Percentiles rank a stretch among this genome's conserved stretches.
Conservation (phyloP, 2,888 invertebrate species). For the Phytoseiulus persimilis region DNA sequence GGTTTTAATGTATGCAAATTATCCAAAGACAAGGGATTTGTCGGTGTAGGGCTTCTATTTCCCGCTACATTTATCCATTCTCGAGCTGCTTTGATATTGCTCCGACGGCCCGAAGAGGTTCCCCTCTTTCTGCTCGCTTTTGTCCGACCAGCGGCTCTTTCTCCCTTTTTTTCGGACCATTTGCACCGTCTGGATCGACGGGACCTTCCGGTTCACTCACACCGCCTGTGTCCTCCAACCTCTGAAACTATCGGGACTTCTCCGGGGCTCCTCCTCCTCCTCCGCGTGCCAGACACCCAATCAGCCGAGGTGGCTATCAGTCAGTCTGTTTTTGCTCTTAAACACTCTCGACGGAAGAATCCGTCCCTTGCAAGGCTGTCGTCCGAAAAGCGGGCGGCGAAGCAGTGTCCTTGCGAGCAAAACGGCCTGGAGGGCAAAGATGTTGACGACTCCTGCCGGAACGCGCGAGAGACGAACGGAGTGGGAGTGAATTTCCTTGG, state of each 20-base stretch:
- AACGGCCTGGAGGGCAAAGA: too few species aligned
- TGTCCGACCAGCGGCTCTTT: neutral
- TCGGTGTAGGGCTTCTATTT: neutral
- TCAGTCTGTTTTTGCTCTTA: neutral
- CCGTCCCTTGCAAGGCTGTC: neutral
- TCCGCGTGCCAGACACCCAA: neutral
- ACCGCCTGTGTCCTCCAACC: neutral
- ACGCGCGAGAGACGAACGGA: too few species aligned
- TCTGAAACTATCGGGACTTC: neutral
- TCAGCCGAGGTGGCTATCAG: neutral
- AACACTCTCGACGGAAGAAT: neutral
- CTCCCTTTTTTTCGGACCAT: neutral
- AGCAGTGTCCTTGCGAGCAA: too few species aligned
- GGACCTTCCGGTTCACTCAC: neutral
- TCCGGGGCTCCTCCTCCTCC: neutral
- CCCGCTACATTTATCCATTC: neutral
- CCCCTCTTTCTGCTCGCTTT: neutral
- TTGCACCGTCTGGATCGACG: neutral
- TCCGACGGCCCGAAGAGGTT: neutral
- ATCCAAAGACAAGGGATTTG: conserved; percentile 5
- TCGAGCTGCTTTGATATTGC: neutral
- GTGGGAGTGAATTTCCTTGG: too few species aligned
- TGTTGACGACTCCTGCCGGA: too few species aligned
- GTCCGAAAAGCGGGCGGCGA: neutral
- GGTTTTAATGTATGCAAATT: neutral